Conservation (phyloP, 2,888 invertebrate genomes). For the Alitta virens region DNA sequence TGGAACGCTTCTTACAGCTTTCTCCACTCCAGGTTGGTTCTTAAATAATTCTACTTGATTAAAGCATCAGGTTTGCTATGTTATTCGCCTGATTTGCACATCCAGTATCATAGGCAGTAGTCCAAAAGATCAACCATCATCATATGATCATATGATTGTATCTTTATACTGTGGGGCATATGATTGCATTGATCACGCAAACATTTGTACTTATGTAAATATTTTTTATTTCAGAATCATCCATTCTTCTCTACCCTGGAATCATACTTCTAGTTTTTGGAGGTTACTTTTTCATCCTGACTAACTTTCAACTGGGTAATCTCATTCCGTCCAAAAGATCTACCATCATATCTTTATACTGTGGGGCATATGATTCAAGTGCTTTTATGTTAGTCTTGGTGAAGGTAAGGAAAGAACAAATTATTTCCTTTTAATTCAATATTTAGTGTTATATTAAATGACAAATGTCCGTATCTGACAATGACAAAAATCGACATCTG, state of each 20-base stretch:
- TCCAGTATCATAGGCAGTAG: too few species aligned
- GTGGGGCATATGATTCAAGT: constrained; percentile 33
- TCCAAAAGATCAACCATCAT: too few species aligned
- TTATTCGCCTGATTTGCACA: too few species aligned
- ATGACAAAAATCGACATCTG: too few species aligned
- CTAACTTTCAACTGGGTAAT: constrained; percentile 31
- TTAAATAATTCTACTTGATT: too few species aligned
- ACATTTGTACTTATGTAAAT: too few species aligned
- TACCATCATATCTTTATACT: constrained; percentile 31
- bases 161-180: too few species aligned
- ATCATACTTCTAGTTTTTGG: constrained; percentile 29
- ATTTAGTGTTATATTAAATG: neutral
- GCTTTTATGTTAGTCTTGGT: constrained; percentile 28
- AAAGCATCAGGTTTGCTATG: too few species aligned
- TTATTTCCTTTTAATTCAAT: neutral
- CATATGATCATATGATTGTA: too few species aligned
- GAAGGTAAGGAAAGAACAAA: constrained; percentile 25
- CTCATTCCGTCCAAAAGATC: constrained; percentile 30
- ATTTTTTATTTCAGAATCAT: neutral
- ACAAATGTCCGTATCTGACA: neutral
- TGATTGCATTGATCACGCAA: too few species aligned
- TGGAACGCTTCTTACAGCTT: constrained; percentile 13
- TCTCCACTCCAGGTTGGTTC: constrained; percentile 13
- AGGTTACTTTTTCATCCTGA: constrained; percentile 30
- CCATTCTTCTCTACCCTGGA: constrained; percentile 26